These are phyloP conservation scores for Drosophila algonquin DNA, from an alignment of 2,888 invertebrate species.

Conservation along the genomic window DNA sequence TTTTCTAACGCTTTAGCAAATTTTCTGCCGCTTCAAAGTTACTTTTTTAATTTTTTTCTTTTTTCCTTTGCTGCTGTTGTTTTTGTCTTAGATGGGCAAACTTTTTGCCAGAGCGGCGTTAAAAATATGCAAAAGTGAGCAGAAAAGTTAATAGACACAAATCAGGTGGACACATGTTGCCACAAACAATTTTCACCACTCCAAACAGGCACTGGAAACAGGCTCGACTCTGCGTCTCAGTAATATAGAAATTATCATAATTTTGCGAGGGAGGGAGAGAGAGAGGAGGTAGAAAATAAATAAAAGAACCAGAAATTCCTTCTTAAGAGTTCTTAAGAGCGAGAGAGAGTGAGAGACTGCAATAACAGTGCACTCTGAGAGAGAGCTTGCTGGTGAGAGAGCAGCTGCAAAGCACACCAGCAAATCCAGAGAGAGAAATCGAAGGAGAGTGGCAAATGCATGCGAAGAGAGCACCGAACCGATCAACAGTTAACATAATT, in stretches of 20 bases:
- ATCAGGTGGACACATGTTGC: conserved; percentile 47
- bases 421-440: no score
- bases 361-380: no score
- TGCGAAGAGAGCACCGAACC: no score
- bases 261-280: neutral
- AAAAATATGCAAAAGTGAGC: conserved; percentile 53
- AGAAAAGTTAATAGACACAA: conserved; percentile 53
- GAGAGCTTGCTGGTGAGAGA: no score
- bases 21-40: conserved; percentile 47
- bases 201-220: neutral
- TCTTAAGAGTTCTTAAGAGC: no score
- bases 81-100: conserved; percentile 34
- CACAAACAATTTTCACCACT: neutral
- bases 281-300: no score
- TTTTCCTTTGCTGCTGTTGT: conserved; percentile 1
- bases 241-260: neutral
- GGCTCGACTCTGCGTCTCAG: neutral
- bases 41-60: conserved; percentile 3
- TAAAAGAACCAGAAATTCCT: no score
- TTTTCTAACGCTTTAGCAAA: conserved; percentile 72
- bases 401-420: no score
- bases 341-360: no score
- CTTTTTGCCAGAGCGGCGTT: conserved; percentile 55
- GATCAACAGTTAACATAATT: no score
- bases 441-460: no score